These are phyloP conservation scores for Valencia hispanica DNA, from an alignment of 2,797 vertebrate species.

Conservation along the genomic window DNA sequence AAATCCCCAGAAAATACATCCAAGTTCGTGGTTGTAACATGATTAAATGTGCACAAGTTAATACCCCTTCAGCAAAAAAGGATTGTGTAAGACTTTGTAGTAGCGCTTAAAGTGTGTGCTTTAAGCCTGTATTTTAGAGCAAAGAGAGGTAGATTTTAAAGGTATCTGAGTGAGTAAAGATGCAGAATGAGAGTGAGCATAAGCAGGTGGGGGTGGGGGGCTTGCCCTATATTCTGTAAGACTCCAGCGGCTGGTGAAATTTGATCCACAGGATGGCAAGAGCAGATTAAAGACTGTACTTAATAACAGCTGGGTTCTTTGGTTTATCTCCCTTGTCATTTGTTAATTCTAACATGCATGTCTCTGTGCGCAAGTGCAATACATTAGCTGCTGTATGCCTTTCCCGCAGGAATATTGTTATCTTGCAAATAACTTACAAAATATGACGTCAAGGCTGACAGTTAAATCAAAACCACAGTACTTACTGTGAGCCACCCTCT, in stretches of 20 bases:
- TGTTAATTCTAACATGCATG: slow-evolving; percentile 24
- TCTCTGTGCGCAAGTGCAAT: slow-evolving; percentile 32
- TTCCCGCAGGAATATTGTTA: slow-evolving; percentile 23
- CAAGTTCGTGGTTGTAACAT: background rate
- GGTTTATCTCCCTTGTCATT: slow-evolving; percentile 47
- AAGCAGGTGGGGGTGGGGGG: background rate
- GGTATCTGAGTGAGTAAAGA: slow-evolving; percentile 20
- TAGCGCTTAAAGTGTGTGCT: slow-evolving; percentile 6
- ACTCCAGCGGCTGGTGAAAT: slow-evolving; percentile 46
- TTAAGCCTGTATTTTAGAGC: background rate
- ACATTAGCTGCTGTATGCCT: slow-evolving; percentile 42
- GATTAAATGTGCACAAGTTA: background rate
- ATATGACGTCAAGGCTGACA: slow-evolving; percentile 41
- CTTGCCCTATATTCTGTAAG: slow-evolving; percentile 48
- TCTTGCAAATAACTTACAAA: slow-evolving; percentile 17
- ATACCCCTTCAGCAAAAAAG: background rate
- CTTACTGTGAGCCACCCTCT: slow-evolving; percentile 30
- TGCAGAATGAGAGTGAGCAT: slow-evolving; percentile 15
- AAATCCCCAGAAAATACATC: background rate
- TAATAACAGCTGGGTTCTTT: slow-evolving; percentile 51
- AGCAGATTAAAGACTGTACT: slow-evolving; percentile 57
- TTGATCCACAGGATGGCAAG: slow-evolving; percentile 41
- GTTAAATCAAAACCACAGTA: slow-evolving; percentile 37
- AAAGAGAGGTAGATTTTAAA: slow-evolving; percentile 25
- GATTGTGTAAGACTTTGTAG: background rate